Base-by-base conservation (phyloP, 2,888 invertebrate genomes). In the Chelonus formosanus region DNA sequence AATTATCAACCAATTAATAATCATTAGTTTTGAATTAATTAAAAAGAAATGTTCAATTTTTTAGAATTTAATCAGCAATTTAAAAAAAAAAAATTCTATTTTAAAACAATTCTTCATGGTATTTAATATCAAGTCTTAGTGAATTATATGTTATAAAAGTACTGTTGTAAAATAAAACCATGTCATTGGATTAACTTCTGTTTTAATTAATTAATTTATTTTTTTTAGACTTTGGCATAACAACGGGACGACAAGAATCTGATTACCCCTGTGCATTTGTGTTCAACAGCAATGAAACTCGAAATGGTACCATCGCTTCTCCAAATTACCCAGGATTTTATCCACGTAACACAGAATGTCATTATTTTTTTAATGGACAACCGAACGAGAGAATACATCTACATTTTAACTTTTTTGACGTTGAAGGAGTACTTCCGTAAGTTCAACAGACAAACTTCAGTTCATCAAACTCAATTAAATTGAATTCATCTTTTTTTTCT, bases 361-460 rank as follows among this genome's bases (percentile, higher is more conserved):
- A 95, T 84, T 96, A 95, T 85, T 94, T 93, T 85, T 96, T 96
- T 83, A 90, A 94, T 79, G 96, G 95, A 3, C 89, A 89, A 65
- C 86, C 87, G 72, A 90, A 90, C 69, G 94, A 95, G 80, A 90
- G 91, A 78, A 91, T 95, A 68, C 91, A 91, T 77, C 87, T 96
- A 70, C 91, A 93, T 80, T 97, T 97, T 83, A 91, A 92, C 58
- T 94, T 92, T 85, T 97, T 97, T 81, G 96, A 97, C 82, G 93
- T 98, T 52, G 97, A 98, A 85, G 98, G 97, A 71, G 93, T 97
- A 67, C 87, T 91, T 76, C 96, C 96, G 97, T 97, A 88, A 91
- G 93, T 90, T 65, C 58, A n/a, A 52, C 48, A 58, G 47, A 36
- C 20, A 60, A 47, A 31, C 36, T 47, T 52, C 34, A 5, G 53